Conservation (phyloP, 35 echinoderm and acorn worm genomes). For the Heliocidaris tuberculata region DNA sequence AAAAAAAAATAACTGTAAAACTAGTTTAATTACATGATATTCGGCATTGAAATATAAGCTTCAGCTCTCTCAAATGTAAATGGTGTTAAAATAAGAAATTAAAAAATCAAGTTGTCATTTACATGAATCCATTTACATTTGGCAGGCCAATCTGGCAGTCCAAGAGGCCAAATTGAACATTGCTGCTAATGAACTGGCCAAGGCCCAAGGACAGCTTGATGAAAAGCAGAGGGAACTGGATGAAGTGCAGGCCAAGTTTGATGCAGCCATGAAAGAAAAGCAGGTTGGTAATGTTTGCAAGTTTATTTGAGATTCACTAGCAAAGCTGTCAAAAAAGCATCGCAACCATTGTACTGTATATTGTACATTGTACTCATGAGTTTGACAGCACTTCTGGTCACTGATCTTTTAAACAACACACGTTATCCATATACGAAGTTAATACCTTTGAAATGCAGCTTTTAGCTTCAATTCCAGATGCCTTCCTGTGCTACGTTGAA, state of each 20-base stretch:
- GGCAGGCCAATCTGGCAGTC: slow-evolving; percentile 82
- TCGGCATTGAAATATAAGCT: too few species aligned
- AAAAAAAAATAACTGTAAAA: too few species aligned
- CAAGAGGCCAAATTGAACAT: slow-evolving; percentile 77
- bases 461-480: too few species aligned
- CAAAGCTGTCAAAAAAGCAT: neutral
- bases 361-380: neutral
- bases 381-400: neutral
- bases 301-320: too few species aligned
- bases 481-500: too few species aligned
- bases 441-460: neutral
- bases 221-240: slow-evolving; percentile 94
- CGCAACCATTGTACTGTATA: neutral
- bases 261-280: slow-evolving; percentile 98
- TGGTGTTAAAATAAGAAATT: neutral
- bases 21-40: too few species aligned
- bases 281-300: slow-evolving; percentile 57
- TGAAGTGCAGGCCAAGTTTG: slow-evolving; percentile 98
- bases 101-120: neutral
- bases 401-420: neutral
- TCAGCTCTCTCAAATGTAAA: too few species aligned
- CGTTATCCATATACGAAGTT: neutral
- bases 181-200: slow-evolving; percentile 71
- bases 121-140: neutral
- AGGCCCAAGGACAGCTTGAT: slow-evolving; percentile 89